phyloP scores from a whole-genome alignment of 2,113 vertebrate genomes.

The Paramisgurnus dabryanus region DNA sequence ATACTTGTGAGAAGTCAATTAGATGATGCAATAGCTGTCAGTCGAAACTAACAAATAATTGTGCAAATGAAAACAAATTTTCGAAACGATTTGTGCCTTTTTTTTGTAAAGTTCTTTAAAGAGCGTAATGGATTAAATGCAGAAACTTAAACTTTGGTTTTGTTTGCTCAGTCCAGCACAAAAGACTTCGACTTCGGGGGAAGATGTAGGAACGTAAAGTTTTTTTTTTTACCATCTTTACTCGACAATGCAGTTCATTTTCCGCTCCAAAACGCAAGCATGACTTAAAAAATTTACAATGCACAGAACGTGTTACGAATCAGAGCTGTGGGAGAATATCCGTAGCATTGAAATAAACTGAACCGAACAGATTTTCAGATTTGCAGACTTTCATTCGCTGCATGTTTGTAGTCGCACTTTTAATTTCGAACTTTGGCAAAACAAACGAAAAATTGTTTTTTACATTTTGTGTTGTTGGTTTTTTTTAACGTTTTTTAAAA shows the following conservation, averaged over 20 bases:
- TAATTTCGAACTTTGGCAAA: conserved; percentile 8
- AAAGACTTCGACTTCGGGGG: neutral
- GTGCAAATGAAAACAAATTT: neutral
- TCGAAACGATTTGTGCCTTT: conserved; percentile 13
- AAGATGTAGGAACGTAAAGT: no score
- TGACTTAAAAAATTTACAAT: neutral
- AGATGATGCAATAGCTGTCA: no score
- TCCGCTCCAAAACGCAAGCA: neutral
- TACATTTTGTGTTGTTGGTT: neutral
- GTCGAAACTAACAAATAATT: neutral
- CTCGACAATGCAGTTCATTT: conserved; percentile 41
- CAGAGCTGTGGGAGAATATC: neutral
- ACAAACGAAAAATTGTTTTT: neutral
- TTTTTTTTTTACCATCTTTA: neutral
- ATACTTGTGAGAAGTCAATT: no score
- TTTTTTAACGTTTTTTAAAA: conserved; percentile 1
- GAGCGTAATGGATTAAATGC: neutral
- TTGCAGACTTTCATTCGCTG: neutral
- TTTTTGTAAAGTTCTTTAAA: neutral
- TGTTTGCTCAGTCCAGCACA: neutral
- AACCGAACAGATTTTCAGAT: neutral
- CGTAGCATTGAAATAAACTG: neutral
- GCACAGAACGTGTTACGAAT: neutral
- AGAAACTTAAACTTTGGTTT: neutral
- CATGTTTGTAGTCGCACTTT: conserved; percentile 53